phyloP scores from a whole-genome alignment of 2,888 invertebrate genomes.

The Physocephala rufipes region DNA sequence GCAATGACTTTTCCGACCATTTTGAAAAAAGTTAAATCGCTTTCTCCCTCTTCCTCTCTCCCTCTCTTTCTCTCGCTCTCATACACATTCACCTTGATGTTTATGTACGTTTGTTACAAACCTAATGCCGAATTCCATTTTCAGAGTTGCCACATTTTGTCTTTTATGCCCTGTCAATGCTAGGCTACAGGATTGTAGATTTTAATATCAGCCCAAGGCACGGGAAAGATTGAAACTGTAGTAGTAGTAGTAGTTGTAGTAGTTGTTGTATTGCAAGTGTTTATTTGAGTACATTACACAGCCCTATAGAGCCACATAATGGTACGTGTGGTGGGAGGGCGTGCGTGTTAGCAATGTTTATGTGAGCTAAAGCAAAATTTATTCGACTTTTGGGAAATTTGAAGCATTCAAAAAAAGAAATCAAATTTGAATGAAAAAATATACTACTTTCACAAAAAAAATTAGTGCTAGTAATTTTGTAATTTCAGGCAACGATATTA shows the following conservation, averaged over 20 bases:
- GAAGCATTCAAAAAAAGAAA: background rate
- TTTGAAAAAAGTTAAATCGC: background rate
- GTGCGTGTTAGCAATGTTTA: conserved; percentile 16
- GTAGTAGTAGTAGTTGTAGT: too few species aligned
- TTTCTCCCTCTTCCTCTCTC: background rate
- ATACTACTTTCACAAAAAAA: background rate
- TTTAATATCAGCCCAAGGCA: conserved; percentile 6
- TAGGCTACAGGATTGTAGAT: background rate
- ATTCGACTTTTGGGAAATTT: conserved; percentile 31
- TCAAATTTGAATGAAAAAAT: too few species aligned
- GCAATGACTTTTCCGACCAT: background rate
- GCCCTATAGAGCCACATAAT: too few species aligned
- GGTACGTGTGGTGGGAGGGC: background rate
- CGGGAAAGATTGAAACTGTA: background rate
- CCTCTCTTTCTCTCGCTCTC: background rate
- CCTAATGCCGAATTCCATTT: background rate
- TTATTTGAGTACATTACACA: too few species aligned
- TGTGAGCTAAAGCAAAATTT: conserved; percentile 15
- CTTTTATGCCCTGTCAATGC: background rate
- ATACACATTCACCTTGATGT: background rate
- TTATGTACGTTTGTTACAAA: background rate
- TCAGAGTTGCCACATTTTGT: conserved; percentile 15
- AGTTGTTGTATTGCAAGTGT: too few species aligned
- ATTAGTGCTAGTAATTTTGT: background rate
- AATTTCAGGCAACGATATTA: too few species aligned